Conservation (phyloP, 37 sponge, comb jelly and placozoan genomes). For the Halisarca cf. caerulea region DNA sequence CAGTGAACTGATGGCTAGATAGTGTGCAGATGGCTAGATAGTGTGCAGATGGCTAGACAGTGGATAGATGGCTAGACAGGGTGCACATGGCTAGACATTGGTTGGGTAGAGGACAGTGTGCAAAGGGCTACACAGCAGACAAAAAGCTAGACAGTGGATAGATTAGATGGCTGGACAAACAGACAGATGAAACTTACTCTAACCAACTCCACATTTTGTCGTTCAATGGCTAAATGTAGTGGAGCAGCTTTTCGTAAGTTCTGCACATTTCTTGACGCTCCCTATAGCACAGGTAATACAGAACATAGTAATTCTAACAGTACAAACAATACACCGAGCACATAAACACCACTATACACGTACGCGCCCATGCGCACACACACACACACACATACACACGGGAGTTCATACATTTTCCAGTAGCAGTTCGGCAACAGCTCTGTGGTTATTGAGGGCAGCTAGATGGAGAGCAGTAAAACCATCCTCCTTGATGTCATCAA, state of each 20-base stretch:
- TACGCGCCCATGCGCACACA: neutral
- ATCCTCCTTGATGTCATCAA: constrained; percentile 85
- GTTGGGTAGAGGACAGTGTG: too few species aligned
- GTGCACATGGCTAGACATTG: neutral
- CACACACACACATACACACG: neutral
- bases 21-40: too few species aligned
- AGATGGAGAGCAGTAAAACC: constrained; percentile 94
- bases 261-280: constrained; percentile 57
- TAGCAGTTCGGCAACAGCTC: constrained; percentile 84
- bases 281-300: constrained; percentile 33
- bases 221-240: constrained; percentile 86
- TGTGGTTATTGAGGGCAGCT: constrained; percentile 91
- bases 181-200: constrained; percentile 60
- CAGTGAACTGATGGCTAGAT: too few species aligned
- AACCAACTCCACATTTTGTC: constrained; percentile 75
- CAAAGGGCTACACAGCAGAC: too few species aligned
- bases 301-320: neutral
- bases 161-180: too few species aligned
- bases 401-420: constrained; percentile 55
- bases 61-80: too few species aligned
- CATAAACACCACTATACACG: too few species aligned
- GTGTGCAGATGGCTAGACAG: too few species aligned
- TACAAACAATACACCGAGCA: neutral
- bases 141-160: too few species aligned
- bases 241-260: constrained; percentile 69